A percentile compares a stretch with the other conserved stretches of the same genome.
phyloP scores from a whole-genome alignment of 2,797 vertebrate species.

The Chiroxiphia lanceolata region DNA sequence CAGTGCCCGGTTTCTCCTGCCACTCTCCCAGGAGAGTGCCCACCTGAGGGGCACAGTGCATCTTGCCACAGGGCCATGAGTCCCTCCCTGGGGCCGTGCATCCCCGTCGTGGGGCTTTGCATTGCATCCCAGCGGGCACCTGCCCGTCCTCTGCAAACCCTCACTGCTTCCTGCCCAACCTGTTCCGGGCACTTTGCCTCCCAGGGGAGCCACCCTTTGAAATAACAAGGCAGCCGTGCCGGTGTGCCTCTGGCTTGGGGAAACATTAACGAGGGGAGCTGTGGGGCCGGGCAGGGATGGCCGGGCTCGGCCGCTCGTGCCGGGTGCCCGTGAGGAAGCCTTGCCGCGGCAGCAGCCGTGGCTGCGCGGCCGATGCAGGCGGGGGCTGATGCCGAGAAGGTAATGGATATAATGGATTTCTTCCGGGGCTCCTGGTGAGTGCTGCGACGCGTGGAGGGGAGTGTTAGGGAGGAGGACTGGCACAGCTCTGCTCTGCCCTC shows the following conservation, averaged over 20 bases:
- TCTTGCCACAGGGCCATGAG: neutral
- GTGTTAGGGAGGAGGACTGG: neutral
- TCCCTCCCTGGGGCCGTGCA: neutral
- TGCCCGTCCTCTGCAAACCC: neutral
- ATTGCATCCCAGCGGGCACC: neutral
- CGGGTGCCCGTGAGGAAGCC: neutral
- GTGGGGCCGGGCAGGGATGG: conserved; percentile 31
- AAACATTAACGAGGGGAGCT: conserved; percentile 35
- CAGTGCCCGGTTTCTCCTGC: neutral
- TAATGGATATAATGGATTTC: conserved; percentile 71
- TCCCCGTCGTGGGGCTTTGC: accelerated
- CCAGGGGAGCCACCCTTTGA: conserved; percentile 39
- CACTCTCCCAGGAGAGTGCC: neutral
- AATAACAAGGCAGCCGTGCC: neutral
- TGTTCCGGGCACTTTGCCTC: conserved; percentile 16
- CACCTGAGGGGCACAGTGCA: neutral
- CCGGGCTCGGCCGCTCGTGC: conserved; percentile 26
- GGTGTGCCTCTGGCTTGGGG: neutral
- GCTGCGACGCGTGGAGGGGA: accelerated
- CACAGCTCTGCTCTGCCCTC: neutral
- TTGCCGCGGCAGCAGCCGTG: neutral
- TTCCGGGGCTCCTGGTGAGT: conserved; percentile 71
- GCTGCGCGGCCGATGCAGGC: accelerated
- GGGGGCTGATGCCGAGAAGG: neutral
- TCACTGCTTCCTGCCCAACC: conserved; percentile 44